phyloP scores from a whole-genome alignment of 2,888 invertebrate genomes.

The Coelopa pilipes region DNA sequence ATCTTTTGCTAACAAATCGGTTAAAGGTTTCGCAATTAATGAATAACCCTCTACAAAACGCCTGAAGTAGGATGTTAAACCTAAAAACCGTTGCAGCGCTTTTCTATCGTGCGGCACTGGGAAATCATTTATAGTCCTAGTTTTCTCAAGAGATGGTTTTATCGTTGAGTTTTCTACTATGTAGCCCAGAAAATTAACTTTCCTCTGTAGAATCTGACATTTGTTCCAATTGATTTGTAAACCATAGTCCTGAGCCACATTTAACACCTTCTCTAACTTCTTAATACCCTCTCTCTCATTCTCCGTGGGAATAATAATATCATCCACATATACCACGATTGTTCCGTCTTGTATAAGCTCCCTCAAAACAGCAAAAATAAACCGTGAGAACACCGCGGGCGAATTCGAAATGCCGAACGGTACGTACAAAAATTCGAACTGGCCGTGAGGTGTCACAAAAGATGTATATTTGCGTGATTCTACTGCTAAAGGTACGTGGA shows the following conservation, averaged over 20 bases:
- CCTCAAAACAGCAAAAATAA: constrained; percentile 39
- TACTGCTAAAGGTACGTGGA: constrained; percentile 41
- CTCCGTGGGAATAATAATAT: constrained; percentile 42
- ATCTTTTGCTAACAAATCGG: constrained; percentile 11
- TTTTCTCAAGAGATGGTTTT: too few relatives aligned
- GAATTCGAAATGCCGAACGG: constrained; percentile 43
- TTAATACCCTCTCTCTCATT: constrained; percentile 39
- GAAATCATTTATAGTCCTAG: background rate
- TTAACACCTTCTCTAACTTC: background rate
- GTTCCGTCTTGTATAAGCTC: constrained; percentile 38
- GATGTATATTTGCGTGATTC: constrained; percentile 39
- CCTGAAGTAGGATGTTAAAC: constrained; percentile 11
- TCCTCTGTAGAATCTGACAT: background rate
- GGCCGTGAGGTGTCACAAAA: constrained; percentile 40
- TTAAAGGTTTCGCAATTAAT: constrained; percentile 15
- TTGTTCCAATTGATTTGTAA: constrained; percentile 1
- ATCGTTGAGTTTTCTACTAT: background rate
- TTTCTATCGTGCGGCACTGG: constrained; percentile 2
- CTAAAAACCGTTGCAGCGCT: constrained; percentile 10
- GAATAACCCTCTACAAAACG: constrained; percentile 18
- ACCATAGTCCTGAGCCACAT: background rate
- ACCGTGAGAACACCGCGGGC: constrained; percentile 41
- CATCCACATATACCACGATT: constrained; percentile 42
- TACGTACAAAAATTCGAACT: constrained; percentile 42
- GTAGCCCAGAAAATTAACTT: background rate